Evolutionary conservation across 1,140 invertebrate genomes (phyloP).

Genomic region (Megathymus violae): DNA sequence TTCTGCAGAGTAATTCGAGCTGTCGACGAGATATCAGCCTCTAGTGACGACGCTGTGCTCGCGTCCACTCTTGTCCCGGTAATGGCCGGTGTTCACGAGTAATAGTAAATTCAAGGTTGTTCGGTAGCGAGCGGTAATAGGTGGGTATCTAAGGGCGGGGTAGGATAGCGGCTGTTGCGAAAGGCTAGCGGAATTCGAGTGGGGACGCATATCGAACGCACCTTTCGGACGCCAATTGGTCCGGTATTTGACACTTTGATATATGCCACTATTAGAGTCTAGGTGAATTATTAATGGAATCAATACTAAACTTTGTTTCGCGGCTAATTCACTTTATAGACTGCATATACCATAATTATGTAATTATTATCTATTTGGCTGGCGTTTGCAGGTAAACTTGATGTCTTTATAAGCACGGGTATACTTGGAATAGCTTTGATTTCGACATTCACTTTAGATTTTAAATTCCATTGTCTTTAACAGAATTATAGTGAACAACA

Average conservation of each 20-base stretch:
- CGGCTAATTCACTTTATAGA: slow-evolving; percentile 28
- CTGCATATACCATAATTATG: slow-evolving; percentile 33
- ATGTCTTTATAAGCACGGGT: slow-evolving; percentile 39
- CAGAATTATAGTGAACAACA: neutral
- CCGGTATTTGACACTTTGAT: slow-evolving; percentile 72
- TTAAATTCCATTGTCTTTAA: slow-evolving; percentile 14
- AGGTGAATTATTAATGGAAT: slow-evolving; percentile 48
- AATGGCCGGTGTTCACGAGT: slow-evolving; percentile 56
- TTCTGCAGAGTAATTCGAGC: slow-evolving; percentile 64
- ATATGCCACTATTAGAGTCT: slow-evolving; percentile 59
- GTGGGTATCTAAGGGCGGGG: slow-evolving; percentile 67
- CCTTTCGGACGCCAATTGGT: slow-evolving; percentile 69
- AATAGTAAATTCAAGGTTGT: slow-evolving; percentile 72
- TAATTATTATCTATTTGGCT: slow-evolving; percentile 47
- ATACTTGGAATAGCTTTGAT: slow-evolving; percentile 13
- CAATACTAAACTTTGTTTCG: slow-evolving; percentile 28
- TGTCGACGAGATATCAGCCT: slow-evolving; percentile 71
- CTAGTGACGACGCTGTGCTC: slow-evolving; percentile 60
- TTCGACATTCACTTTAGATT: slow-evolving; percentile 21
- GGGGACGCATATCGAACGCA: slow-evolving; percentile 64
- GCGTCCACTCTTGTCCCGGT: slow-evolving; percentile 45
- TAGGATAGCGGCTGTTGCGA: slow-evolving; percentile 57
- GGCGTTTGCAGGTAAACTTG: slow-evolving; percentile 31
- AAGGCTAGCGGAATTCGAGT: slow-evolving; percentile 66
- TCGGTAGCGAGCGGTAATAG: slow-evolving; percentile 73